Evolutionary conservation across 2,113 vertebrate species (phyloP).

Genomic region (Meles meles): DNA sequence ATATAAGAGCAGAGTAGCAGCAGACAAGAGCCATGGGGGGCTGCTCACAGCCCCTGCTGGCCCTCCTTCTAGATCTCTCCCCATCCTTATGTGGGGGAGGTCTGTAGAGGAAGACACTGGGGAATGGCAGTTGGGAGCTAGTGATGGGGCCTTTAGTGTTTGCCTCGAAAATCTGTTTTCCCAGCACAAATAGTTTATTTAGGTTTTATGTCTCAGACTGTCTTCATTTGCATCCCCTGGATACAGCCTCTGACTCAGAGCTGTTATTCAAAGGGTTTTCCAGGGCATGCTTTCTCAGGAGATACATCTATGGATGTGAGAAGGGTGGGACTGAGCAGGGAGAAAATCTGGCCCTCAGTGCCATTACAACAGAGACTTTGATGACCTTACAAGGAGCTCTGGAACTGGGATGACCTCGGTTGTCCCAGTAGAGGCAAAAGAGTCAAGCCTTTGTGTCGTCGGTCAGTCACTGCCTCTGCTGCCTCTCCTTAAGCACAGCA

Average conservation of each 20-base stretch:
- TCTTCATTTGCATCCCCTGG: neutral
- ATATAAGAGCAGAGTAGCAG: neutral
- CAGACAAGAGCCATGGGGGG: neutral
- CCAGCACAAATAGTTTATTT: neutral
- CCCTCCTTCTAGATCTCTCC: neutral
- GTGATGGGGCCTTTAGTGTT: neutral
- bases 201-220: neutral
- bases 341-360: neutral
- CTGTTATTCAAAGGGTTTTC: neutral
- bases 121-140: neutral
- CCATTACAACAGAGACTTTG: neutral
- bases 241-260: neutral
- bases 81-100: neutral
- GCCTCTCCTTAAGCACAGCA: neutral
- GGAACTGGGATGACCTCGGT: neutral
- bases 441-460: neutral
- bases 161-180: neutral
- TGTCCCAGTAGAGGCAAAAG: neutral
- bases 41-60: neutral
- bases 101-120: neutral
- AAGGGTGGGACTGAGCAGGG: neutral
- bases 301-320: neutral
- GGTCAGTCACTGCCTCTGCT: neutral
- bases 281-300: neutral
- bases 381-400: neutral